These are phyloP conservation scores for Mylabris phalerata DNA, from an alignment of 1,140 invertebrate species.

Conservation along the genomic window DNA sequence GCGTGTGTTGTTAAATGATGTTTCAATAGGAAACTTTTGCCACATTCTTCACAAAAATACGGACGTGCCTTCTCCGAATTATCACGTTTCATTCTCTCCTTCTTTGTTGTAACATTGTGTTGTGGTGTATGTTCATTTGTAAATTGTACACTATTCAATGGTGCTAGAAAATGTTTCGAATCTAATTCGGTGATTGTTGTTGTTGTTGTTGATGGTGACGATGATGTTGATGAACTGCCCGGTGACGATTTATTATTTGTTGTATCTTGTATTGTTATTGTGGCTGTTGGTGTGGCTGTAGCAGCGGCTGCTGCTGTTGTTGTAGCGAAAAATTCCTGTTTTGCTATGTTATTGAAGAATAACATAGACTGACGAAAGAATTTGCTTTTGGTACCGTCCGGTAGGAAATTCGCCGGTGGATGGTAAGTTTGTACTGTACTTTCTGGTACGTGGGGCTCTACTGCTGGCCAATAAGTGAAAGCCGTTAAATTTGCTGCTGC, in stretches of 20 bases:
- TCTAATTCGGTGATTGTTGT: not conserved
- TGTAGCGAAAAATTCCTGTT: constrained; percentile 10
- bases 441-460: constrained; percentile 6
- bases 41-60: constrained; percentile 73
- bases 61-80: constrained; percentile 57
- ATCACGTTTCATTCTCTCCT: not conserved
- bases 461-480: constrained; percentile 16
- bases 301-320: not conserved
- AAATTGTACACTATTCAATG: constrained; percentile 3
- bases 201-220: too few relatives aligned
- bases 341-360: constrained; percentile 15
- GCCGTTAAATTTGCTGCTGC: constrained; percentile 15
- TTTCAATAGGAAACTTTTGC: constrained; percentile 74
- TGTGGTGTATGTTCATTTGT: not conserved
- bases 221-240: too few relatives aligned
- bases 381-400: constrained; percentile 13
- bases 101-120: not conserved
- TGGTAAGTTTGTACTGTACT: constrained; percentile 4
- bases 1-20: constrained; percentile 75
- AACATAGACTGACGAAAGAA: constrained; percentile 16
- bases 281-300: too few relatives aligned
- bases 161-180: constrained; percentile 14
- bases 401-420: constrained; percentile 5
- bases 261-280: too few relatives aligned
- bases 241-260: too few relatives aligned